These are phyloP conservation scores for Digitonthophagus gazella DNA, from an alignment of 2,888 invertebrate genomes.

Conservation along the genomic window DNA sequence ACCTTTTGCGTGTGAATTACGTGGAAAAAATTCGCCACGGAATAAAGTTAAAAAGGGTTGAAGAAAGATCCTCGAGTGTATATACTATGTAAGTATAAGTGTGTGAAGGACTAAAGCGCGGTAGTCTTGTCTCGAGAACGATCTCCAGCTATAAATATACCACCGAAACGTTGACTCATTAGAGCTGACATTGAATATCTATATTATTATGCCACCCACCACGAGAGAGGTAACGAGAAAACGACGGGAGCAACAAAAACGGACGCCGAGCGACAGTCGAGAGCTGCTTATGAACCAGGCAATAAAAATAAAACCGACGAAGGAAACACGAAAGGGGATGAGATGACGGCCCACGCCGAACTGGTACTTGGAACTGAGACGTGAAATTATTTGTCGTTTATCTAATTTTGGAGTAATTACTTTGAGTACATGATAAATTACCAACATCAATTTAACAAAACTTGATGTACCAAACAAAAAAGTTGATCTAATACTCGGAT, in stretches of 20 bases:
- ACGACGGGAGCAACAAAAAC: conserved; percentile 24
- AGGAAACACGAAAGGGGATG: conserved; percentile 20
- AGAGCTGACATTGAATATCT: conserved; percentile 40
- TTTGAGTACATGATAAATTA: background rate
- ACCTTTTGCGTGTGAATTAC: background rate
- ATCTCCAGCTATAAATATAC: conserved; percentile 31
- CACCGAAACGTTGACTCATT: conserved; percentile 37
- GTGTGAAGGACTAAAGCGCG: background rate
- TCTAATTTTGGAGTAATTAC: background rate
- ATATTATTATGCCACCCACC: conserved; percentile 41
- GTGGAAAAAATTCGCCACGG: background rate
- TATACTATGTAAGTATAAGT: background rate
- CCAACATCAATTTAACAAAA: background rate
- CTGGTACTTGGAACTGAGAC: conserved; percentile 13
- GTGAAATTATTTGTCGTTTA: background rate
- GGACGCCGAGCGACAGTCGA: background rate
- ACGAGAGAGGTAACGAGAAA: conserved; percentile 32
- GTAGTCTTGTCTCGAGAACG: conserved; percentile 23
- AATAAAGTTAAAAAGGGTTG: background rate
- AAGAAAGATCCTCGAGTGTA: background rate
- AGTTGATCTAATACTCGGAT: too few species aligned
- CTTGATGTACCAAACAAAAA: too few species aligned
- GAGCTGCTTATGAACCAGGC: background rate
- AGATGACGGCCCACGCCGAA: conserved; percentile 1
- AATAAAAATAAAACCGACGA: background rate